These are phyloP conservation scores for Galaxea fascicularis DNA, from an alignment of 92 coral and sea anemone species.

Conservation along the genomic window DNA sequence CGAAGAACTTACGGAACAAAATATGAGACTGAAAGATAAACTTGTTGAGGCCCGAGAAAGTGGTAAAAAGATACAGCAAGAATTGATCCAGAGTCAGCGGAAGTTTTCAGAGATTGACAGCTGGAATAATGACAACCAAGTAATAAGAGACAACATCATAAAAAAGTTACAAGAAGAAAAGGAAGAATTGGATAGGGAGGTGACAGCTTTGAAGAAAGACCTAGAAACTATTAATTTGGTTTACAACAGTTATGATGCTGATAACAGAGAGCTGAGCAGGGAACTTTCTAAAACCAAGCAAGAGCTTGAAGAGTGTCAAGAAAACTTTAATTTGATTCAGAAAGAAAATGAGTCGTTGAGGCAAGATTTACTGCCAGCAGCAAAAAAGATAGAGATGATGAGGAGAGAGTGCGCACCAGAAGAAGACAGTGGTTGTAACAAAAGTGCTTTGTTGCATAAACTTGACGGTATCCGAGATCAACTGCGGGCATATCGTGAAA, in stretches of 20 bases:
- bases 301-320: slow-evolving; percentile 42
- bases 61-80: slow-evolving; percentile 21
- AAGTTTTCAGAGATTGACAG: slow-evolving; percentile 29
- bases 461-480: slow-evolving; percentile 28
- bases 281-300: slow-evolving; percentile 42
- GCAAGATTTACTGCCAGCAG: slow-evolving; percentile 3
- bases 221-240: not conserved
- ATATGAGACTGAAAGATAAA: slow-evolving; percentile 37
- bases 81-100: slow-evolving; percentile 5
- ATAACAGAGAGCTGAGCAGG: slow-evolving; percentile 29
- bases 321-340: not conserved
- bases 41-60: slow-evolving; percentile 23
- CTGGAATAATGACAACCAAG: slow-evolving; percentile 19
- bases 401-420: not conserved
- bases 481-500: slow-evolving; percentile 25
- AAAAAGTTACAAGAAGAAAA: slow-evolving; percentile 37
- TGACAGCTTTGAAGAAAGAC: slow-evolving; percentile 26
- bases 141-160: slow-evolving; percentile 20
- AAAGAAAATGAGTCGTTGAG: slow-evolving; percentile 36
- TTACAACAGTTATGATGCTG: slow-evolving; percentile 42
- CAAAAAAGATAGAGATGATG: slow-evolving; percentile 12
- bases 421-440: not conserved
- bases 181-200: slow-evolving; percentile 28
- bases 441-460: slow-evolving; percentile 2
- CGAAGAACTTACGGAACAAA: slow-evolving; percentile 45